Percentiles rank a stretch among this genome's conserved stretches.
phyloP scores from a whole-genome alignment of 2,888 invertebrate species.

The Crepidodera aurea region DNA sequence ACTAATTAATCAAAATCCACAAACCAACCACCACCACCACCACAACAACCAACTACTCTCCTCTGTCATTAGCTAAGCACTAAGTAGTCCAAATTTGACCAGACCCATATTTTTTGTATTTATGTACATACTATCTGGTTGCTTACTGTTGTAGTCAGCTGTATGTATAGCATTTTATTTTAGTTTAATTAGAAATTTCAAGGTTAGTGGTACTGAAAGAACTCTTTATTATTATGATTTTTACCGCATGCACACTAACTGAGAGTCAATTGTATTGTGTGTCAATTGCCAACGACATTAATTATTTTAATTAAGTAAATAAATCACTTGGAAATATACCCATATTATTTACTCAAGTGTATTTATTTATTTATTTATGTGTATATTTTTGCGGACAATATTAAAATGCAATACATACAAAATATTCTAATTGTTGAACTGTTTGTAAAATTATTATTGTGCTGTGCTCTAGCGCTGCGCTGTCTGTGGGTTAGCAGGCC shows the following conservation, averaged over 20 bases:
- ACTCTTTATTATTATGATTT: slow-evolving; percentile 56
- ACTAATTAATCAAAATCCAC: too few species aligned
- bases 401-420: slow-evolving; percentile 39
- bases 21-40: slow-evolving; percentile 27
- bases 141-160: slow-evolving; percentile 62
- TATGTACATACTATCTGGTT: slow-evolving; percentile 61
- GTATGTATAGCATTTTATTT: slow-evolving; percentile 63
- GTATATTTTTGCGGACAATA: slow-evolving; percentile 21
- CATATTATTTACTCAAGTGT: too few species aligned
- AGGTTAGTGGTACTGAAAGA: slow-evolving; percentile 61
- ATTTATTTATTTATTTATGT: too few species aligned
- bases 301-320: too few species aligned
- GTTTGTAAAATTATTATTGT: slow-evolving; percentile 42
- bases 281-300: slow-evolving; percentile 59
- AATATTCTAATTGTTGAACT: slow-evolving; percentile 36
- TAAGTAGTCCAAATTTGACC: slow-evolving; percentile 58
- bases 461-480: slow-evolving; percentile 46
- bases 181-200: slow-evolving; percentile 61
- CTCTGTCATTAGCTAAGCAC: slow-evolving; percentile 56
- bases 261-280: slow-evolving; percentile 62
- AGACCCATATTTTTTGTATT: slow-evolving; percentile 57
- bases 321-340: too few species aligned
- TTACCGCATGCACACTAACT: slow-evolving; percentile 60
- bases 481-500: slow-evolving; percentile 53
- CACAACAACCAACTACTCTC: background rate